These are phyloP conservation scores for Eristalis tenax DNA, from an alignment of 2,888 invertebrate species.

Conservation along the genomic window DNA sequence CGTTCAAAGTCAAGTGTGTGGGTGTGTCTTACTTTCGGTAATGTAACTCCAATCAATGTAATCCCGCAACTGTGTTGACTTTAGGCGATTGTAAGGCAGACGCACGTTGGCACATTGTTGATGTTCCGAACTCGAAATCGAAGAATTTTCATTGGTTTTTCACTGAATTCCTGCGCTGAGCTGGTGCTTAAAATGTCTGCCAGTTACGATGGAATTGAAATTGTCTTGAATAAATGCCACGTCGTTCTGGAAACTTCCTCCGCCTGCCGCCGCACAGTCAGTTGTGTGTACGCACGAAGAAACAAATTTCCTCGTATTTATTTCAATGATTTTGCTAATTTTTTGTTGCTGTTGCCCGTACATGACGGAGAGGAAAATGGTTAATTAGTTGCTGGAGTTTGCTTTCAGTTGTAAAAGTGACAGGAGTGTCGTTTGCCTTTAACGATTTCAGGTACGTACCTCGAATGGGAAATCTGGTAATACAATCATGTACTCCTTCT, in stretches of 20 bases:
- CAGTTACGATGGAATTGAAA: constrained; percentile 26
- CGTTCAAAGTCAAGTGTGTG: not conserved
- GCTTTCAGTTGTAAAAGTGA: not conserved
- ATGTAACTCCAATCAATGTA: constrained; percentile 60
- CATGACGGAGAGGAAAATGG: not conserved
- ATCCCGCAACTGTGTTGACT: constrained; percentile 44
- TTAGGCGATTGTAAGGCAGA: constrained; percentile 24
- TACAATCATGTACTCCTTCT: too few relatives aligned
- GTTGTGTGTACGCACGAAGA: constrained; percentile 33
- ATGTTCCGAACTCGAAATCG: constrained; percentile 53
- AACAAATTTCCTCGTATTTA: constrained; percentile 14
- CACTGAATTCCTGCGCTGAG: constrained; percentile 1
- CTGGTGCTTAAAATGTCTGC: not conserved
- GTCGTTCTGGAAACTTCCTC: not conserved
- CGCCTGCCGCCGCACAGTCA: too few relatives aligned
- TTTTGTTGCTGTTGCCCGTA: not conserved
- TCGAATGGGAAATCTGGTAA: too few relatives aligned
- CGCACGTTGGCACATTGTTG: constrained; percentile 41
- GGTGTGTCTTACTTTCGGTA: constrained; percentile 33
- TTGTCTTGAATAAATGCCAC: constrained; percentile 35
- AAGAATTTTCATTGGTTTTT: constrained; percentile 57
- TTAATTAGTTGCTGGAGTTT: not conserved
- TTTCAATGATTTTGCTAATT: constrained; percentile 26
- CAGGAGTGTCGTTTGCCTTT: not conserved
- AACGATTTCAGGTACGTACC: not conserved